Conservation (phyloP, 2,113 vertebrate species). For the Larimichthys polyactis region DNA sequence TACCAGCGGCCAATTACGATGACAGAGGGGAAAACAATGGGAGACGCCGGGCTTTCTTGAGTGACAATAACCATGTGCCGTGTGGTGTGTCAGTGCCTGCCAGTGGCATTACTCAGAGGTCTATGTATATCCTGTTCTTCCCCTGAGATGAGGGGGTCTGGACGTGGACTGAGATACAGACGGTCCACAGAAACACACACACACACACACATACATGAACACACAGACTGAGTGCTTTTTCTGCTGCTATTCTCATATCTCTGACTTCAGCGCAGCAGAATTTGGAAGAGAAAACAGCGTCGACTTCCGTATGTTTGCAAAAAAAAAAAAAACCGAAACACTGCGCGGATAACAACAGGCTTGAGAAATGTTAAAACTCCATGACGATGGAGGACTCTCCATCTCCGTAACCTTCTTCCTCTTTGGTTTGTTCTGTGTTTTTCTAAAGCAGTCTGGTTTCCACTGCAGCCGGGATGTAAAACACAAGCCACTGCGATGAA, state of each 20-base stretch:
- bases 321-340: constrained; percentile 41
- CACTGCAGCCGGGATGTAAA: not conserved
- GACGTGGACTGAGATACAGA: constrained; percentile 47
- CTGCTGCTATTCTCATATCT: constrained; percentile 73
- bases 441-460: not conserved
- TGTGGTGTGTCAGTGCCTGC: constrained; percentile 6
- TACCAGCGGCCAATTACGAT: not conserved
- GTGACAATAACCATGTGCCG: constrained; percentile 23
- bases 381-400: not conserved
- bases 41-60: not conserved
- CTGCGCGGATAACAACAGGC: not conserved
- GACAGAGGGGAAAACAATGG: constrained; percentile 1
- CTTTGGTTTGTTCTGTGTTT: constrained; percentile 10
- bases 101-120: constrained; percentile 40
- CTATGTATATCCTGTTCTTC: constrained; percentile 32
- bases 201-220: not conserved
- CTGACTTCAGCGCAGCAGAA: constrained; percentile 75
- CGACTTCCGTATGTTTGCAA: constrained; percentile 34
- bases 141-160: constrained; percentile 49
- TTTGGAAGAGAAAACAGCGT: constrained; percentile 64
- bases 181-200: constrained; percentile 5
- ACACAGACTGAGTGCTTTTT: constrained; percentile 19
- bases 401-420: not conserved
- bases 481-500: not conserved
- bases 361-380: not conserved